phyloP scores from a whole-genome alignment of 2,113 vertebrate genomes.

The Chamaea fasciata region DNA sequence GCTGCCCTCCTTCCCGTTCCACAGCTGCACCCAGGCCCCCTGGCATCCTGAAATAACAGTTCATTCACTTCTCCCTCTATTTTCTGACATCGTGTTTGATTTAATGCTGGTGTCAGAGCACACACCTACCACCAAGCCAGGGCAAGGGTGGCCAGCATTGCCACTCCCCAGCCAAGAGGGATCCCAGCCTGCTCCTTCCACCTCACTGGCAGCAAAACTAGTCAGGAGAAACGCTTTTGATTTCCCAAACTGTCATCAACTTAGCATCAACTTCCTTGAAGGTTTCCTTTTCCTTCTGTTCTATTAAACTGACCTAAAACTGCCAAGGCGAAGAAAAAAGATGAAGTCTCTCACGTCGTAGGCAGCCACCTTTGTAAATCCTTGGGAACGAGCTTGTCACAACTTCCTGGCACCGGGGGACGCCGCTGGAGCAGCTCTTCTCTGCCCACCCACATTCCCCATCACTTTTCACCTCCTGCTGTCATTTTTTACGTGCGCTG shows the following conservation, averaged over 20 bases:
- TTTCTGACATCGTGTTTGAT: neutral
- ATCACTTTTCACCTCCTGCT: neutral
- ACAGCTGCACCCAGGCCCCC: neutral
- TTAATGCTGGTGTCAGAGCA: neutral
- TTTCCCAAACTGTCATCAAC: neutral
- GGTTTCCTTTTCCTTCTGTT: neutral
- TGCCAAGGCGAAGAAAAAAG: neutral
- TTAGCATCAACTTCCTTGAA: neutral
- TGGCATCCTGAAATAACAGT: neutral
- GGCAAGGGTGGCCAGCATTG: rapidly evolving
- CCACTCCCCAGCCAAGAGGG: rapidly evolving
- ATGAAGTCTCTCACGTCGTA: rapidly evolving
- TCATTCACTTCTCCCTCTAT: neutral
- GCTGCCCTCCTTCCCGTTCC: neutral
- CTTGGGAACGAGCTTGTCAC: neutral
- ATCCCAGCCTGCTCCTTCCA: neutral
- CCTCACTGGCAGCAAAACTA: neutral
- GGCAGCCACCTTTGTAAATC: neutral
- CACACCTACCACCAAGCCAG: neutral
- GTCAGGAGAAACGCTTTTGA: neutral
- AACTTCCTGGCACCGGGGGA: neutral
- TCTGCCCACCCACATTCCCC: neutral
- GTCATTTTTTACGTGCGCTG: rapidly evolving
- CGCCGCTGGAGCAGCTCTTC: rapidly evolving
- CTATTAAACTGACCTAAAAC: constrained; percentile 33